phyloP scores from a whole-genome alignment of 2,797 vertebrate genomes.

The Poeciliopsis infans region DNA sequence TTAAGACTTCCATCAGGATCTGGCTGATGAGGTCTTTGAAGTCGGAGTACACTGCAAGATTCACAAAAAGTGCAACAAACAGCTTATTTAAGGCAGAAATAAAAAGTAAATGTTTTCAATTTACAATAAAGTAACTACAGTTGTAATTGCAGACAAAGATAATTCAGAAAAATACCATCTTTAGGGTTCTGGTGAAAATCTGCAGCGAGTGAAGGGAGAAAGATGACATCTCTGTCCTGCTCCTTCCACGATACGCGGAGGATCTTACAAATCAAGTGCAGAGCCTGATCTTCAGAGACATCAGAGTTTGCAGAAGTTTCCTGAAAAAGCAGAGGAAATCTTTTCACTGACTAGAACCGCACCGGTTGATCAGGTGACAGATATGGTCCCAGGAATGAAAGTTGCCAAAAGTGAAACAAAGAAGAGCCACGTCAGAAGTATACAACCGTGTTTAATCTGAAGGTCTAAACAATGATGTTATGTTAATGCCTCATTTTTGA shows the following conservation, averaged over 20 bases:
- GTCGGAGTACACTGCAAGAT: constrained; percentile 90
- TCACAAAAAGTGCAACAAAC: background rate
- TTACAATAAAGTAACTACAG: background rate
- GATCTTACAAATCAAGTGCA: constrained; percentile 99
- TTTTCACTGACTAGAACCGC: background rate
- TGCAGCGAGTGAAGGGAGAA: constrained; percentile 90
- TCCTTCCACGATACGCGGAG: constrained; percentile 99
- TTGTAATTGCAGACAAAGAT: background rate
- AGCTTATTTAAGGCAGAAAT: background rate
- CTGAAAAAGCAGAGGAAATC: constrained; percentile 65
- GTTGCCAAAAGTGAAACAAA: constrained; percentile 37
- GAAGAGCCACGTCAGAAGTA: constrained; percentile 10
- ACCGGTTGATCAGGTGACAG: background rate
- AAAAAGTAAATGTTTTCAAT: background rate
- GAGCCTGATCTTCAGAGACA: constrained; percentile 95
- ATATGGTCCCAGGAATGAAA: background rate
- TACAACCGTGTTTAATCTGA: constrained; percentile 4
- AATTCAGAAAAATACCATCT: constrained; percentile 82
- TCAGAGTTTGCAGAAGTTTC: constrained; percentile 89
- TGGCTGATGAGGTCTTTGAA: constrained; percentile 99
- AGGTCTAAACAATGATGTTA: constrained; percentile 8
- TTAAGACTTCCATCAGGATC: constrained; percentile 99
- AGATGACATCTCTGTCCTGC: constrained; percentile 96
- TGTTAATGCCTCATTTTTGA: background rate
- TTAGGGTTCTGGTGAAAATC: constrained; percentile 95